Evolutionary conservation across 2,797 vertebrate species (phyloP), one percentile per base, ranked within the genome.

Genomic region (Simalia tracyae): DNA sequence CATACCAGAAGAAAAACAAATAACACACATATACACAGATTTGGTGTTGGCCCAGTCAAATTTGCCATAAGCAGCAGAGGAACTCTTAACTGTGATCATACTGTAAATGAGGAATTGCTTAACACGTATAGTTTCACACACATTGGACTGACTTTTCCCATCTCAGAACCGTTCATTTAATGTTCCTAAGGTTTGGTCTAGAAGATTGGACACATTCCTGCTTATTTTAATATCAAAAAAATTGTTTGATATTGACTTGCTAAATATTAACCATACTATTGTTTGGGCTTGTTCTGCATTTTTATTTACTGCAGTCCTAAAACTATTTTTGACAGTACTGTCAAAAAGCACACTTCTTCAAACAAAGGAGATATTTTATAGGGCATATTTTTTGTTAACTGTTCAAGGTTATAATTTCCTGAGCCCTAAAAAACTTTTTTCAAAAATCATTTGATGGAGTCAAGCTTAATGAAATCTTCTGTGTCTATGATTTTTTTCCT

Each of bases 361-460:
- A 84, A 85, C 15, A 64, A 57, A 36, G n/a, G 11, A 54, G 54
- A 28, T 54, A 1, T 54, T 57, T 68, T 68, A 19, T 46, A 50
- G 46, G 10, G 15, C 22, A 22, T 22, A n/a, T 68, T 56, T 64
- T 68, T 90, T 4, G 60, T 59, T 61, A 9, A 59, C 0, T 0
- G 10, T 90, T 89, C 0, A 61, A 93, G 93, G 95, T 46, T 87
- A 92, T 84, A 89, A 54, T 88, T 89, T 63, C 4, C 90, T 1
- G 12, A 90, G 14, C 46, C 89, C 90, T 85, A 42, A n/a, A 42
- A 76, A 76, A 46, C 50, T 8, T 72, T 46, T 89, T 57, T 14
- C 17, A 60, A 84, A 0, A 2, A 19, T 64, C 57, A 63, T 87
- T 1, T 42, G 92, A 61, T 11, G 91, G 17, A 93, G 91, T 91